These are phyloP conservation scores for Maccullochella peelii DNA, from an alignment of 2,113 vertebrate species.

Conservation along the genomic window DNA sequence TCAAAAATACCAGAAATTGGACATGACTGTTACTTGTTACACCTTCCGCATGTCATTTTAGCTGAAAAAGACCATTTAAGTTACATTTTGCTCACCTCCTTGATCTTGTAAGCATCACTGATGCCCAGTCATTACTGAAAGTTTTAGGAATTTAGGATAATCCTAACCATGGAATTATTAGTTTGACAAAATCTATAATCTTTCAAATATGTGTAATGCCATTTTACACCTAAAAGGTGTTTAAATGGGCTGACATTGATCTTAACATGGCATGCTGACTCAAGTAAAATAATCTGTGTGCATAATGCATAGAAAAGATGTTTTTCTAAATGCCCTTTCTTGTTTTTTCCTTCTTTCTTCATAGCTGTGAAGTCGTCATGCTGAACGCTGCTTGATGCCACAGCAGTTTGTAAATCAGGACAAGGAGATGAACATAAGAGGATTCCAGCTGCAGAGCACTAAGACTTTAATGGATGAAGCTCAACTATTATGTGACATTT, in stretches of 20 bases:
- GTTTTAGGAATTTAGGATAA: background rate
- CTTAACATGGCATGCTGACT: slow-evolving; percentile 16
- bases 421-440: background rate
- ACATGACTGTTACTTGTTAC: background rate
- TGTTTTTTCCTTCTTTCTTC: slow-evolving; percentile 36
- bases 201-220: background rate
- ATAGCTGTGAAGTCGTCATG: slow-evolving; percentile 66
- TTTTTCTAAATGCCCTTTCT: slow-evolving; percentile 8
- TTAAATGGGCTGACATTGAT: background rate
- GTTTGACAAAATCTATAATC: background rate
- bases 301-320: background rate
- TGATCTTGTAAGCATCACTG: background rate
- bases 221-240: background rate
- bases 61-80: background rate
- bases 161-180: background rate
- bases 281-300: background rate
- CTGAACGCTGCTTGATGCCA: slow-evolving; percentile 5
- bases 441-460: slow-evolving; percentile 42
- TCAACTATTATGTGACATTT: slow-evolving; percentile 41
- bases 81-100: background rate
- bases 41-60: background rate
- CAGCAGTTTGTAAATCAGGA: background rate
- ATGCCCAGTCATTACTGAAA: background rate
- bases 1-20: no score
- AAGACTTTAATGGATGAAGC: slow-evolving; percentile 46